Base-by-base conservation (phyloP, 2,888 invertebrate species). In the Crioceris asparagi region DNA sequence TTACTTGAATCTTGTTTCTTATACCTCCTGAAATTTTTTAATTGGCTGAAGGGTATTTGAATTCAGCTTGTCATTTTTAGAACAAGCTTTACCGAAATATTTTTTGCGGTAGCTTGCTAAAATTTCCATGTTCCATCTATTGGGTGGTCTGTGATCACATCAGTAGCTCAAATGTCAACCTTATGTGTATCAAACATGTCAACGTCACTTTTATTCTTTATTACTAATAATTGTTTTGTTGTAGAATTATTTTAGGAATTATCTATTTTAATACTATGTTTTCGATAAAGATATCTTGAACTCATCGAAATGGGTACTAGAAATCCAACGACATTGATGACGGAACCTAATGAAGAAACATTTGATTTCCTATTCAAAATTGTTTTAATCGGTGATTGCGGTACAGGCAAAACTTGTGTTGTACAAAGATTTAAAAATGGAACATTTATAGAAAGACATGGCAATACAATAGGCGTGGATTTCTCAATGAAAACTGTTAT, bases 401-500 rank as follows among this genome's bases (percentile, higher is more conserved):
- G 85, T 17, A 83, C 86, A 19, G 88, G 92, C 17, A 93, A 93
- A 72, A 93, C 92, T 44, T 93, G 82, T 75, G 86, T 96, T 49
- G 92, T 96, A 41, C 93, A 94, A 66, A 77, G 94, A 51, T 86
- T 96, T 66, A 91, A 91, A 65, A 90, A 91, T 43, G 96, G 94
- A 41, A 91, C 88, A 53, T 96, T 90, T 60, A 83, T 92, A 48
- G 94, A 96, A 68, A 74, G 86, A 49, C 92, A 94, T 68, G 92
- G 92, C 40, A 93, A 88, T 61, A 96, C 96, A 32, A 96, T 96
- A 60, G 94, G 94, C 46, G 94, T 96, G 38, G 94, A 96, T 68
- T 96, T 96, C 70, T 93, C 93, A 43, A 96, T 94, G 93, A 94
- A 94, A 76, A 94, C 93, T 36, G 76, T 96, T 26, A 74, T 83